Base-by-base conservation (phyloP, 1,140 invertebrate species). In the Drosophila ficusphila region DNA sequence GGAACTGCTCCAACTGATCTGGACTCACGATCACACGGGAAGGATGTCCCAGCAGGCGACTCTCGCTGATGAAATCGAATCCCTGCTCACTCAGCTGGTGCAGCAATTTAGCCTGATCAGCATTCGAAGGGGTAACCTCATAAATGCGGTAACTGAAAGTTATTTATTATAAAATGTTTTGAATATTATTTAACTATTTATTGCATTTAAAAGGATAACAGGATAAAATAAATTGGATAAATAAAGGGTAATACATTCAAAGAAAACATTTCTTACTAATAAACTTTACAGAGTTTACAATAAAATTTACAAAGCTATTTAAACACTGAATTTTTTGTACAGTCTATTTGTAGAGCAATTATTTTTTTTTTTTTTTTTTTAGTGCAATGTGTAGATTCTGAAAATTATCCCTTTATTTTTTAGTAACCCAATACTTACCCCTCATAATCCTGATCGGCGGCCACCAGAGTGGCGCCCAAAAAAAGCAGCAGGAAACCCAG, bases 111-210 rank as follows among this genome's bases (percentile, higher is more conserved):
- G 33, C 38, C 25, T 91, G 85, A 2, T 48, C 56, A 7, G 25
- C n/a, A 23, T 48, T 78, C 7, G 46, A 3, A 1, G 86, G 57
- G 0, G 51, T 75, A 12, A 91, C 64, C 42, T 90, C 78, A 33
- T 91, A 91, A 14, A 91, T 61, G 41, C 73, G 86, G 46, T 89
- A 90, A 19, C 90, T 91, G 21, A 6, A 53, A 49, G 3, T 0
- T n/a, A 7, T 12, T 41, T 19, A n/a, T n/a, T 9, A 23, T 3
- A 23, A 23, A 23, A 23, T 19, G 11, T 5, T 19, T 38, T 11
- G 4, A 39, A 19, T n/a, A n/a, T n/a, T n/a, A n/a, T n/a, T n/a
- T n/a, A n/a, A n/a, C n/a, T n/a, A n/a, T n/a, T n/a, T n/a, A n/a
- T n/a, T n/a, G n/a, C n/a, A n/a, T n/a, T n/a, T n/a, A n/a, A n/a